Percentiles rank a stretch among this genome's conserved stretches.
These are phyloP conservation scores for Diglossa brunneiventris DNA, from an alignment of 2,113 vertebrate genomes.

Conservation along the genomic window DNA sequence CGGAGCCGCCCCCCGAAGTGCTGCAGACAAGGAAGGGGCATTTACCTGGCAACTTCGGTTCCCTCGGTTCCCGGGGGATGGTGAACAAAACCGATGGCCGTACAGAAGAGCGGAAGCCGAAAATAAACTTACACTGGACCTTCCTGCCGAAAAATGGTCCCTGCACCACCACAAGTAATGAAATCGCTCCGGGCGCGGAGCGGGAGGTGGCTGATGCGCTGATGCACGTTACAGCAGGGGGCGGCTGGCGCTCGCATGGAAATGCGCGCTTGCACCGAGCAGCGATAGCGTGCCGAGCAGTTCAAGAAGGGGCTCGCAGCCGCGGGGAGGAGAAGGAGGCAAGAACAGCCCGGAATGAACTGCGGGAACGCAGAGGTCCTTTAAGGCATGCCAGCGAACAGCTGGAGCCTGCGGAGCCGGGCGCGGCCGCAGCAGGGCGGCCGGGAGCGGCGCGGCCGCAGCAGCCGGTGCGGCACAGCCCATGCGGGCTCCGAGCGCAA, in stretches of 20 bases:
- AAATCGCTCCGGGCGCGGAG: not conserved
- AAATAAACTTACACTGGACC: constrained; percentile 15
- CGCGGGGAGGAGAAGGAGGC: not conserved
- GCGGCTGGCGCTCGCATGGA: not conserved
- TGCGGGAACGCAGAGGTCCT: not conserved
- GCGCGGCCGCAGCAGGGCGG: not conserved
- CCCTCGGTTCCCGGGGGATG: not conserved
- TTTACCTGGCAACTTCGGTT: constrained; percentile 58
- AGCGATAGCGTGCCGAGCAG: not conserved
- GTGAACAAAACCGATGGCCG: not conserved
- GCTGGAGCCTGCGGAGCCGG: not conserved
- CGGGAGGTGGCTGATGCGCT: not conserved
- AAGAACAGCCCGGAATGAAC: not conserved
- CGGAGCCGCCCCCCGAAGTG: not conserved
- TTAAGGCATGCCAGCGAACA: not conserved
- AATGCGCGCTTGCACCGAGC: not conserved
- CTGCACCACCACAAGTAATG: not conserved
- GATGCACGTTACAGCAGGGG: not conserved
- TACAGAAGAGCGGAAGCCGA: not conserved
- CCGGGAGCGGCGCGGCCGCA: not conserved
- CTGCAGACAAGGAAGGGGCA: not conserved
- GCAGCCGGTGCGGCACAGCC: not conserved
- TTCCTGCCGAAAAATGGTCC: not conserved
- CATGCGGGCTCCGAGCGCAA: not conserved
- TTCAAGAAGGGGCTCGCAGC: not conserved